phyloP scores from a whole-genome alignment of 1,140 invertebrate species.

The Teleopsis dalmanni region DNA sequence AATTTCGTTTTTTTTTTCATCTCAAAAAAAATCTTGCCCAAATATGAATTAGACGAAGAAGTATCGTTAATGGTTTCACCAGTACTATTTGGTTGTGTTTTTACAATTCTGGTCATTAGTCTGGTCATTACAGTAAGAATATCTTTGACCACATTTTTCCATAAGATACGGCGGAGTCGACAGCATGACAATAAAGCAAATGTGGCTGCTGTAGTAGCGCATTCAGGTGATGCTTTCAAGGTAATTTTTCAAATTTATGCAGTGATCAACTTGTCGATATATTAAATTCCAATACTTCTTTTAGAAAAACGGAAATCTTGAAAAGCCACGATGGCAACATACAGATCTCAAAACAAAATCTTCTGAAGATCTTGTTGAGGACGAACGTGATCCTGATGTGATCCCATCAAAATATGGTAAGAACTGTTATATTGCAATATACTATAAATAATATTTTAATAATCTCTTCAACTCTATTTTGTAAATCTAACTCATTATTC shows the following conservation, averaged over 20 bases:
- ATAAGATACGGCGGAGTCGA: slow-evolving; percentile 40
- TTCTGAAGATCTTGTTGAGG: slow-evolving; percentile 42
- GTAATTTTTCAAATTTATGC: slow-evolving; percentile 20
- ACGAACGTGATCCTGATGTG: slow-evolving; percentile 64
- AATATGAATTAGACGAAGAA: slow-evolving; percentile 38
- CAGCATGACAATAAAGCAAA: slow-evolving; percentile 37
- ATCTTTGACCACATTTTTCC: slow-evolving; percentile 38
- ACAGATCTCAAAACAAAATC: slow-evolving; percentile 43
- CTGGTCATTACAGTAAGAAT: slow-evolving; percentile 40
- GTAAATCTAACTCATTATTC: no score
- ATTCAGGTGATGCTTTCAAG: slow-evolving; percentile 37
- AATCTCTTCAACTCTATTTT: no score
- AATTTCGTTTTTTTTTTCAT: slow-evolving; percentile 1
- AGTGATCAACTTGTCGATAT: no score
- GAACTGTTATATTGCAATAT: no score
- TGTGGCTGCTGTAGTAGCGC: slow-evolving; percentile 23
- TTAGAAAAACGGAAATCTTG: slow-evolving; percentile 29
- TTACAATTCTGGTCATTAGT: slow-evolving; percentile 43
- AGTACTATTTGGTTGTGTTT: slow-evolving; percentile 40
- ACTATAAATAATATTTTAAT: no score
- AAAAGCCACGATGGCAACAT: slow-evolving; percentile 43
- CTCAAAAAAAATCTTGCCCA: no score
- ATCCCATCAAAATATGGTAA: slow-evolving; percentile 67
- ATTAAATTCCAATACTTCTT: neutral
- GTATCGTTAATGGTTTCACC: slow-evolving; percentile 37